phyloP scores from a whole-genome alignment of 2,113 vertebrate genomes.

The Scophthalmus maximus region DNA sequence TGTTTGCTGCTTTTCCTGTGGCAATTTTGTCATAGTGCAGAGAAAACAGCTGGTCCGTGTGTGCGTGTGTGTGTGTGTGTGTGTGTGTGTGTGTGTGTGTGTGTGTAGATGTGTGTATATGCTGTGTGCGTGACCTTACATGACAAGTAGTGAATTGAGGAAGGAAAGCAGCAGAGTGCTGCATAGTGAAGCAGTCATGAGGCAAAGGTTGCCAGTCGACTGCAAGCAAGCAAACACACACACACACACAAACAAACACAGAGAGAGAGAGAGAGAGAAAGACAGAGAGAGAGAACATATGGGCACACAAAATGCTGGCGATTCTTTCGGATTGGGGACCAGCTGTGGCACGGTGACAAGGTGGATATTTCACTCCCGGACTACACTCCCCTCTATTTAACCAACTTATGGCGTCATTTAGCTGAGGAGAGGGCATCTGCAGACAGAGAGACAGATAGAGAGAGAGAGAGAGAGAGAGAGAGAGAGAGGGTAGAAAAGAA shows the following conservation, averaged over 20 bases:
- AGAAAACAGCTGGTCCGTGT: conserved; percentile 46
- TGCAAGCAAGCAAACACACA: conserved; percentile 1
- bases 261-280: conserved; percentile 2
- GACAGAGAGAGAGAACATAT: conserved; percentile 29
- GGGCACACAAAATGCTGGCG: conserved; percentile 35
- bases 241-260: conserved; percentile 13
- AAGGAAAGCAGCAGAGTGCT: conserved; percentile 31
- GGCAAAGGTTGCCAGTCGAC: conserved; percentile 11
- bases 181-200: conserved; percentile 32
- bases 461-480: background rate
- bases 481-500: background rate
- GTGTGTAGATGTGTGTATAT: conserved; percentile 35
- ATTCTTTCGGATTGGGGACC: conserved; percentile 30
- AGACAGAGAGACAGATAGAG: too few species aligned
- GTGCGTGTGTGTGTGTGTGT: conserved; percentile 20
- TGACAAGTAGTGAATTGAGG: conserved; percentile 40
- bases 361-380: conserved; percentile 40
- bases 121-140: conserved; percentile 59
- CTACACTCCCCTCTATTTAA: conserved; percentile 16
- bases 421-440: background rate
- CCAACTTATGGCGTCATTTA: conserved; percentile 37
- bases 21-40: conserved; percentile 32
- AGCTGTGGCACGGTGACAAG: conserved; percentile 49
- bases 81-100: conserved; percentile 24
- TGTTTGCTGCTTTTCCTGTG: background rate